These are phyloP conservation scores for Siniperca chuatsi DNA, from an alignment of 2,113 vertebrate genomes.

Conservation along the genomic window DNA sequence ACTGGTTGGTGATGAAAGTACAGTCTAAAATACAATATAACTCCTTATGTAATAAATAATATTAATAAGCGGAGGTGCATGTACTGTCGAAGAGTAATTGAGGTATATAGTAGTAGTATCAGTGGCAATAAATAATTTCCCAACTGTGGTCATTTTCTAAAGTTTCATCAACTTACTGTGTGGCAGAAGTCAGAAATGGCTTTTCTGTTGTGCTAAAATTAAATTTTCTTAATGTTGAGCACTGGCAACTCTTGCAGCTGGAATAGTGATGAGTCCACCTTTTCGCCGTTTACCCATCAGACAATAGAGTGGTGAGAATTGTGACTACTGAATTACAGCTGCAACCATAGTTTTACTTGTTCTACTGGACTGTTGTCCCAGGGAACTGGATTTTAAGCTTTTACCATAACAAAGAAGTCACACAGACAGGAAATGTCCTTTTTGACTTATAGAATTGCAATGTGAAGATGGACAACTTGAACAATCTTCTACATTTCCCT, in stretches of 20 bases:
- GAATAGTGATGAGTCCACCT: constrained; percentile 65
- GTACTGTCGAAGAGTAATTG: no score
- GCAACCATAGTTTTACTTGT: not conserved
- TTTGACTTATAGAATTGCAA: not conserved
- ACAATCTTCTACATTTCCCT: not conserved
- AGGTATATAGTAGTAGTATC: no score
- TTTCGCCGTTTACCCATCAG: constrained; percentile 84
- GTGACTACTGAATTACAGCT: constrained; percentile 72
- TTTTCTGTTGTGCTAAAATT: not conserved
- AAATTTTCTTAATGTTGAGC: not conserved
- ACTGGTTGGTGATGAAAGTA: no score
- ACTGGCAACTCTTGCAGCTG: constrained; percentile 23
- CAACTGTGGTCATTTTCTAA: not conserved
- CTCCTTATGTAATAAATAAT: no score
- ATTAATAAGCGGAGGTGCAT: no score
- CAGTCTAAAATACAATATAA: no score
- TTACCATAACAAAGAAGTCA: not conserved
- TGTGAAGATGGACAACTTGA: not conserved
- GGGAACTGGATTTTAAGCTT: not conserved
- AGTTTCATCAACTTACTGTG: not conserved
- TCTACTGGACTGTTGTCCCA: no score
- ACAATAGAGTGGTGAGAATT: constrained; percentile 71
- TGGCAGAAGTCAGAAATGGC: not conserved
- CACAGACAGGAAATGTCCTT: not conserved
- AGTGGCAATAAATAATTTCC: not conserved